Conservation (phyloP, 2,888 invertebrate genomes). For the Autographa pulchrina region DNA sequence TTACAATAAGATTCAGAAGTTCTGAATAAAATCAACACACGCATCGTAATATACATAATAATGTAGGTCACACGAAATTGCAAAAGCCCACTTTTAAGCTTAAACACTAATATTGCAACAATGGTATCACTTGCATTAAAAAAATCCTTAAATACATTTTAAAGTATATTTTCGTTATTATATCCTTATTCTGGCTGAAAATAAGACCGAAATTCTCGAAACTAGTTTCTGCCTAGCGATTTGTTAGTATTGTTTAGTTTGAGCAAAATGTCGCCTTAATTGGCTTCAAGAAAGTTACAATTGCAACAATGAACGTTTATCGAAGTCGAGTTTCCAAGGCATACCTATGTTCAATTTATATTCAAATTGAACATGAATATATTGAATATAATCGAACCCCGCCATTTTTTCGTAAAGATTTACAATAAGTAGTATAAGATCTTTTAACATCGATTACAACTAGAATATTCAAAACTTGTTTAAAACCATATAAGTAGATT, state of each 20-base stretch:
- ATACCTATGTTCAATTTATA: neutral
- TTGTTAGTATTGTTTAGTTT: slow-evolving; percentile 26
- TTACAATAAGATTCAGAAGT: slow-evolving; percentile 72
- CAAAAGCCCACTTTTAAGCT: slow-evolving; percentile 74
- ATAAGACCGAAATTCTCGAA: slow-evolving; percentile 20
- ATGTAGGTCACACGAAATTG: slow-evolving; percentile 69
- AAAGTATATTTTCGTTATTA: slow-evolving; percentile 52
- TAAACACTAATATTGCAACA: slow-evolving; percentile 88
- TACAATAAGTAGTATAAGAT: slow-evolving; percentile 57
- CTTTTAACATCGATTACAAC: slow-evolving; percentile 48
- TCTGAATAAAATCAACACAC: slow-evolving; percentile 65
- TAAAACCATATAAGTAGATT: slow-evolving; percentile 68
- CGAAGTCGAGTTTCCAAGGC: slow-evolving; percentile 5
- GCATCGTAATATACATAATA: slow-evolving; percentile 59
- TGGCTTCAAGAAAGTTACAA: neutral
- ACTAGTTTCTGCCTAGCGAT: slow-evolving; percentile 11
- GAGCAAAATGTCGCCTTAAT: slow-evolving; percentile 33
- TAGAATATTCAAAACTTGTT: slow-evolving; percentile 55
- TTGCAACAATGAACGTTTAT: slow-evolving; percentile 10
- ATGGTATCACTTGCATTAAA: slow-evolving; percentile 85
- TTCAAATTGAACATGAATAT: slow-evolving; percentile 6
- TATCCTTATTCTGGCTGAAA: slow-evolving; percentile 33
- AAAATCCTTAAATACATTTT: slow-evolving; percentile 62
- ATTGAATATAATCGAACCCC: slow-evolving; percentile 9
- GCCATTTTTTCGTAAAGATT: slow-evolving; percentile 44